Evolutionary conservation across 2,113 vertebrate genomes (phyloP).

Genomic region (Colinus virginianus): DNA sequence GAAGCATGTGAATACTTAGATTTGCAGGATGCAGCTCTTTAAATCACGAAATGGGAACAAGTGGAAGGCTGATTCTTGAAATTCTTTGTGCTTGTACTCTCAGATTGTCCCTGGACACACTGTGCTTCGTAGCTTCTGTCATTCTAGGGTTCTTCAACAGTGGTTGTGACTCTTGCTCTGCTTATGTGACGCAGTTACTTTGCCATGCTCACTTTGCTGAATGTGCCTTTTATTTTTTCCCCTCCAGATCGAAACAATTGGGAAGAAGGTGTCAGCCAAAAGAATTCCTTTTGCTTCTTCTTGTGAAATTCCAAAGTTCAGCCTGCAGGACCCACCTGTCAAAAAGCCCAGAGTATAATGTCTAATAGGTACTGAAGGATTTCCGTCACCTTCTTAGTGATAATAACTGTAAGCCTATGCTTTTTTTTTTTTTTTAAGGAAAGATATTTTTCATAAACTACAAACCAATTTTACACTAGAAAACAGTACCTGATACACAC

Average conservation of each 20-base stretch:
- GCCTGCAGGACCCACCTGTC: slow-evolving; percentile 84
- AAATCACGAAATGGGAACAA: neutral
- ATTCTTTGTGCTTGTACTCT: neutral
- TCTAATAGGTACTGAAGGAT: slow-evolving; percentile 35
- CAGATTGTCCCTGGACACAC: neutral
- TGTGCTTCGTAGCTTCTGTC: neutral
- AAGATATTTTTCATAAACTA: slow-evolving; percentile 80
- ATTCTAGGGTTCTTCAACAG: neutral
- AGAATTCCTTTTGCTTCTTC: slow-evolving; percentile 93
- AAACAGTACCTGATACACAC: slow-evolving; percentile 69
- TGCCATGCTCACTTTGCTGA: neutral
- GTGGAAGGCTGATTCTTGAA: neutral
- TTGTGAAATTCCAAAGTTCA: slow-evolving; percentile 83
- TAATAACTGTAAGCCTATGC: slow-evolving; percentile 48
- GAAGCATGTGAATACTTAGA: neutral
- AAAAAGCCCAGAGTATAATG: slow-evolving; percentile 91
- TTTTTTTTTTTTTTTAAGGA: slow-evolving; percentile 70
- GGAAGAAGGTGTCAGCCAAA: slow-evolving; percentile 90
- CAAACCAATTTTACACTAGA: slow-evolving; percentile 70
- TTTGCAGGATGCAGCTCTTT: neutral
- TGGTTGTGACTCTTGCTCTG: neutral
- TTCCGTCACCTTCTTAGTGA: slow-evolving; percentile 40
- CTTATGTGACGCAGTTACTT: neutral
- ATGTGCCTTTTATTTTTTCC: neutral
- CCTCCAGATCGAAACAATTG: slow-evolving; percentile 95